Evolutionary conservation across 1,140 invertebrate species (phyloP).

Genomic region (Nilaparvata lugens): DNA sequence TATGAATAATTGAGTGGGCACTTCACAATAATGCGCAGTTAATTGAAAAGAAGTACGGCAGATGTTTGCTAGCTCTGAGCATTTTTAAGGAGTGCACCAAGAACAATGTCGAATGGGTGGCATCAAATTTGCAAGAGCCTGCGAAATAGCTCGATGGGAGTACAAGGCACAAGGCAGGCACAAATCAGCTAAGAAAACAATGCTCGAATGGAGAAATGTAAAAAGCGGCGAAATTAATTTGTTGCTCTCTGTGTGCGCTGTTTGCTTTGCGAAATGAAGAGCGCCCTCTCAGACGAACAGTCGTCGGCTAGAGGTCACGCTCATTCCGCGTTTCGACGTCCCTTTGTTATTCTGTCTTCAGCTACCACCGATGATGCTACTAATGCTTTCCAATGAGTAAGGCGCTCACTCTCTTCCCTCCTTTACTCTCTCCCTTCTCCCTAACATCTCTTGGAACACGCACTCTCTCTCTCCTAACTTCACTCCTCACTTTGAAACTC

Average conservation of each 20-base stretch:
- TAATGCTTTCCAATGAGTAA: too few relatives aligned
- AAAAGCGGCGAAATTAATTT: conserved; percentile 20
- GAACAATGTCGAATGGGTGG: too few relatives aligned
- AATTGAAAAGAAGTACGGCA: too few relatives aligned
- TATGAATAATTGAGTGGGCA: too few relatives aligned
- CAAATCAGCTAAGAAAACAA: conserved; percentile 12
- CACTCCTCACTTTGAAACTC: too few relatives aligned
- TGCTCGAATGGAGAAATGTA: conserved; percentile 12
- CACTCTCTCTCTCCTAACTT: too few relatives aligned
- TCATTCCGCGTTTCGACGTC: background rate
- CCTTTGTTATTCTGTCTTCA: conserved; percentile 1
- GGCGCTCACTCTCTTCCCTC: too few relatives aligned
- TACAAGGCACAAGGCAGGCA: conserved; percentile 2
- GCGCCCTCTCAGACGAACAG: background rate
- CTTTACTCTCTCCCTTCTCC: too few relatives aligned
- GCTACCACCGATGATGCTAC: background rate
- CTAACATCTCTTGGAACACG: too few relatives aligned
- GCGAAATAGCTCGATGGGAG: background rate
- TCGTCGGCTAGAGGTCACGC: background rate
- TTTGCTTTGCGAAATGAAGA: conserved; percentile 23
- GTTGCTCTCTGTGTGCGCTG: conserved; percentile 14
- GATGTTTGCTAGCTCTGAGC: too few relatives aligned
- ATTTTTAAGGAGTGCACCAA: too few relatives aligned
- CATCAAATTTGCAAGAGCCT: background rate
- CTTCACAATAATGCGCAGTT: too few relatives aligned